Percentiles rank a stretch among this genome's conserved stretches.
Evolutionary conservation across 1,140 invertebrate species (phyloP).

Genomic region (Eueides isabella): DNA sequence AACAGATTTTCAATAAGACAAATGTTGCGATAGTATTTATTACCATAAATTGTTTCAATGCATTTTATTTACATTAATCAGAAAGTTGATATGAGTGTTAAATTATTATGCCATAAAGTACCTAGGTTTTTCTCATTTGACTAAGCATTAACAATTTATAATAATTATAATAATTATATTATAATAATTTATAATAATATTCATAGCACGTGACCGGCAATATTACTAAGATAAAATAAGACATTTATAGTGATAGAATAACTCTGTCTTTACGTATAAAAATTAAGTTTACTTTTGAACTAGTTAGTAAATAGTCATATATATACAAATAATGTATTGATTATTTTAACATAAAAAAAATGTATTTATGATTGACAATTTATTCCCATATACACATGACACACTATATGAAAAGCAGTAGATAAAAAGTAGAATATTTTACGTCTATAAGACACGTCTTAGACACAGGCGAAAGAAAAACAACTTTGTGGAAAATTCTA

Average conservation of each 20-base stretch:
- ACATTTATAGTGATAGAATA: neutral
- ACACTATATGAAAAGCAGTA: too few species aligned
- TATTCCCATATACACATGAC: too few species aligned
- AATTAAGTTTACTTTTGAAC: too few species aligned
- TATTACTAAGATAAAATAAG: neutral
- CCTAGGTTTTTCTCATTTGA: neutral
- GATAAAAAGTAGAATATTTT: too few species aligned
- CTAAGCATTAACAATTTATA: neutral
- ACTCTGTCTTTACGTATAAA: too few species aligned
- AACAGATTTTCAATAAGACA: too few species aligned
- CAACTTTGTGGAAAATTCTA: neutral
- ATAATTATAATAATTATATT: too few species aligned
- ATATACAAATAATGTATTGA: too few species aligned
- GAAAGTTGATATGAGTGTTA: conserved; percentile 6
- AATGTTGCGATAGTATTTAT: neutral
- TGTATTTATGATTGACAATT: too few species aligned
- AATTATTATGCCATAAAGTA: neutral
- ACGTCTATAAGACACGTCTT: too few species aligned
- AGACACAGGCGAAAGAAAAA: neutral
- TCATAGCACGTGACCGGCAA: neutral
- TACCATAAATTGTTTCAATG: neutral
- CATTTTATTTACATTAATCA: conserved; percentile 23
- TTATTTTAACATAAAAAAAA: too few species aligned
- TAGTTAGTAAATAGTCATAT: too few species aligned
- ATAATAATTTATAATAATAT: neutral